A percentile compares a stretch with the other conserved stretches of the same genome.
Evolutionary conservation across 2,888 invertebrate genomes (phyloP).

Genomic region (Perithous albicinctus): DNA sequence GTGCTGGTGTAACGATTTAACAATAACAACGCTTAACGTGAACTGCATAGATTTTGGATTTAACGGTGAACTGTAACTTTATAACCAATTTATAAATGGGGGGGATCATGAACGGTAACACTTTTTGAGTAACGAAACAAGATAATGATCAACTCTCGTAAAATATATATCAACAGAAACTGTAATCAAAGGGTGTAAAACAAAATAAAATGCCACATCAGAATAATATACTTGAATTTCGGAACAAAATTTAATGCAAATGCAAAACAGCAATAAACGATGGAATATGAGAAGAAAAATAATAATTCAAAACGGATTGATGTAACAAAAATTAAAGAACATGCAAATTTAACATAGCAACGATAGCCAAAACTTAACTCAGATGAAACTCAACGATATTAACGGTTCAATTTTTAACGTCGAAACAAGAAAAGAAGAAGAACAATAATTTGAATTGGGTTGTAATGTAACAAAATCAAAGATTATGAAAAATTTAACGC

Average conservation of each 20-base stretch:
- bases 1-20: constrained; percentile 68
- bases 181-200: constrained; percentile 37
- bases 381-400: constrained; percentile 56
- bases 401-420: constrained; percentile 14
- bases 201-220: constrained; percentile 56
- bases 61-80: constrained; percentile 66
- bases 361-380: constrained; percentile 55
- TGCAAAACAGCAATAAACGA: background rate
- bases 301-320: background rate
- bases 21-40: constrained; percentile 74
- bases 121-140: constrained; percentile 60
- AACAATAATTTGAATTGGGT: constrained; percentile 22
- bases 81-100: constrained; percentile 59
- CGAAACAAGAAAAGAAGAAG: background rate
- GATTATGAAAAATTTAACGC: constrained; percentile 31
- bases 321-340: background rate
- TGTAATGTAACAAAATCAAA: constrained; percentile 36
- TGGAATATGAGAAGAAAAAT: background rate
- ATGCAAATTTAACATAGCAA: constrained; percentile 2
- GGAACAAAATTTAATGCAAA: background rate
- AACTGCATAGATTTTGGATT: constrained; percentile 71
- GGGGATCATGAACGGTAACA: constrained; percentile 57
- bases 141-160: constrained; percentile 56
- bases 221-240: constrained; percentile 4
- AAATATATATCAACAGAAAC: constrained; percentile 56